Conservation (phyloP, 2,113 vertebrate genomes). For the Xiphophorus couchianus region DNA sequence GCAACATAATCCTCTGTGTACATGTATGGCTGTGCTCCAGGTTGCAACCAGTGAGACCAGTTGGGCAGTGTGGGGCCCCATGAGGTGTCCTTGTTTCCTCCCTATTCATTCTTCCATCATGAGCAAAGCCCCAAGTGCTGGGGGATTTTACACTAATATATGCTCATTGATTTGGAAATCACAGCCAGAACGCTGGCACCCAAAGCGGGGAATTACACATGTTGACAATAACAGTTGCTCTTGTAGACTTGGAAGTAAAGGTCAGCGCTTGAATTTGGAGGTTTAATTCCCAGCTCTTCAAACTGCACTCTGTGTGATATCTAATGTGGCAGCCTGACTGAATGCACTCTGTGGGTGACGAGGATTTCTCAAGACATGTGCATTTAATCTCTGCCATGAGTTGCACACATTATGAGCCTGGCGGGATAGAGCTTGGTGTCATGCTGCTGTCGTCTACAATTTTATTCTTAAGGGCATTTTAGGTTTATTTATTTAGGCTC, state of each 20-base stretch:
- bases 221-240: constrained; percentile 65
- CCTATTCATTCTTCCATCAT: constrained; percentile 46
- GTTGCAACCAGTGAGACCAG: constrained; percentile 45
- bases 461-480: not conserved
- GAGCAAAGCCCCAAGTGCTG: constrained; percentile 48
- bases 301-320: constrained; percentile 25
- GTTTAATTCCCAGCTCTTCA: constrained; percentile 50
- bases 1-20: constrained; percentile 41
- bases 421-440: not conserved
- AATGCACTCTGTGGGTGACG: not conserved
- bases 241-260: constrained; percentile 69
- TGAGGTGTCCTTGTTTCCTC: constrained; percentile 27
- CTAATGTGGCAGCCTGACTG: constrained; percentile 19
- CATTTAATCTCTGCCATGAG: constrained; percentile 22
- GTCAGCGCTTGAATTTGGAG: constrained; percentile 69
- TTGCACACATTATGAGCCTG: constrained; percentile 4
- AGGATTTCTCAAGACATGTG: constrained; percentile 10
- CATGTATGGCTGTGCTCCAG: constrained; percentile 51
- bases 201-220: constrained; percentile 65
- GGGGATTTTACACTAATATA: constrained; percentile 66
- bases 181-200: constrained; percentile 41
- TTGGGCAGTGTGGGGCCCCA: constrained; percentile 49
- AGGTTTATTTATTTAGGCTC: constrained; percentile 4
- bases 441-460: constrained; percentile 12
- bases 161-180: constrained; percentile 78